These are phyloP conservation scores for Diacarnus erythraeanus DNA, from an alignment of 37 sponge, comb jelly and placozoan species.

Conservation along the genomic window DNA sequence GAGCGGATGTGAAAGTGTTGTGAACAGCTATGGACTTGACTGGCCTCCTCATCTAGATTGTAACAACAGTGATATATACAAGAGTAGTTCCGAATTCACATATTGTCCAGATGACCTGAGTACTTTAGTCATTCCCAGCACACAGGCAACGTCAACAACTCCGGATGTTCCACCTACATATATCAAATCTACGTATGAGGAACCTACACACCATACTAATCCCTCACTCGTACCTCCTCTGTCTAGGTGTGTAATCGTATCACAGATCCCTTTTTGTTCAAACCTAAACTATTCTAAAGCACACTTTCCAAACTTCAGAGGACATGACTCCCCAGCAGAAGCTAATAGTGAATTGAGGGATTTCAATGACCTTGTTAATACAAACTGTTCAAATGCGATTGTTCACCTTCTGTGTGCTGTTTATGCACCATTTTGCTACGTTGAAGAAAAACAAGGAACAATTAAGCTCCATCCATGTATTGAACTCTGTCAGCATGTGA, in stretches of 20 bases:
- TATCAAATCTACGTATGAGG: too few relatives aligned
- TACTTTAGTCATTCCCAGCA: neutral
- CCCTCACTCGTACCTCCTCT: neutral
- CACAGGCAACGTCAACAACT: neutral
- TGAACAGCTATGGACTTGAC: neutral
- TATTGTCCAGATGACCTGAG: neutral
- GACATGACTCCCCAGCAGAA: neutral
- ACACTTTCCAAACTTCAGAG: neutral
- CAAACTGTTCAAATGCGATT: neutral
- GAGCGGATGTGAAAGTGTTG: neutral
- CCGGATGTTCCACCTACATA: too few relatives aligned
- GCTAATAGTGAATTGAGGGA: neutral
- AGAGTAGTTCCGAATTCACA: neutral
- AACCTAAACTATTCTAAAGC: neutral
- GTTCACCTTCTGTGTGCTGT: neutral
- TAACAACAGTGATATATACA: neutral
- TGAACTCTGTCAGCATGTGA: neutral
- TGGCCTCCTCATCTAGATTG: neutral
- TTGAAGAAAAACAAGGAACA: neutral
- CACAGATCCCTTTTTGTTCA: neutral
- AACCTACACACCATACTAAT: too few relatives aligned
- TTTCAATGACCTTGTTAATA: neutral
- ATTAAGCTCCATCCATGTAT: neutral
- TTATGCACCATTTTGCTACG: neutral
- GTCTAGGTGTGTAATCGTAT: neutral